Percentiles rank a stretch among this genome's conserved stretches.
Conservation (phyloP, 2,113 vertebrate genomes). For the Gopherus evgoodei region DNA sequence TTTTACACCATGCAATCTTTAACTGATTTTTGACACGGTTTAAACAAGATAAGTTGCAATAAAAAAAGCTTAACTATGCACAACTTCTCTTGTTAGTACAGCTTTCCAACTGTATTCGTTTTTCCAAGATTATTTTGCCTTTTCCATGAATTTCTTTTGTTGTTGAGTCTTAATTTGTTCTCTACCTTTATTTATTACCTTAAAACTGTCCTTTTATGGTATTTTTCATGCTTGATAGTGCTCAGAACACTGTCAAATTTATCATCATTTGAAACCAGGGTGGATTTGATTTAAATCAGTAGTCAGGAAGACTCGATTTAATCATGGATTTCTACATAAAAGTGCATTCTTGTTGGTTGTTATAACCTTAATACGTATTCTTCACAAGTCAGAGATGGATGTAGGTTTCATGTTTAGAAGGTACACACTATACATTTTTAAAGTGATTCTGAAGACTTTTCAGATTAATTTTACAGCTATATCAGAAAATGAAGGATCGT, state of each 20-base stretch:
- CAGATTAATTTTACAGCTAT: no score
- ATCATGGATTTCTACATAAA: no score
- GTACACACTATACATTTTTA: no score
- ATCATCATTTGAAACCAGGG: not conserved
- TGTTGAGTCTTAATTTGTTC: not conserved
- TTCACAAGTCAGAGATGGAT: no score
- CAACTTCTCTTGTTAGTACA: fast-evolving
- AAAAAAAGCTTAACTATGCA: not conserved
- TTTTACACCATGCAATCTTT: not conserved
- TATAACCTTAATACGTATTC: no score
- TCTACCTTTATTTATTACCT: not conserved
- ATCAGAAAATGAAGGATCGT: no score
- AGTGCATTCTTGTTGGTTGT: no score
- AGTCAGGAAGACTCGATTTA: no score
- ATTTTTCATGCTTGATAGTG: not conserved
- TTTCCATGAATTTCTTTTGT: not conserved
- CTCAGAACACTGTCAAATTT: not conserved
- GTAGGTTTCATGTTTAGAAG: no score
- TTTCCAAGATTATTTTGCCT: not conserved
- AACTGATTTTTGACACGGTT: not conserved
- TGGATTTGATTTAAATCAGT: no score
- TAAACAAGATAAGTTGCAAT: not conserved
- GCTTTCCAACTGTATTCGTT: not conserved
- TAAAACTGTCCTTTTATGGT: not conserved
- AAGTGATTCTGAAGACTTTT: no score